phyloP scores from a whole-genome alignment of 2,113 vertebrate genomes.

The Notothenia rossii region DNA sequence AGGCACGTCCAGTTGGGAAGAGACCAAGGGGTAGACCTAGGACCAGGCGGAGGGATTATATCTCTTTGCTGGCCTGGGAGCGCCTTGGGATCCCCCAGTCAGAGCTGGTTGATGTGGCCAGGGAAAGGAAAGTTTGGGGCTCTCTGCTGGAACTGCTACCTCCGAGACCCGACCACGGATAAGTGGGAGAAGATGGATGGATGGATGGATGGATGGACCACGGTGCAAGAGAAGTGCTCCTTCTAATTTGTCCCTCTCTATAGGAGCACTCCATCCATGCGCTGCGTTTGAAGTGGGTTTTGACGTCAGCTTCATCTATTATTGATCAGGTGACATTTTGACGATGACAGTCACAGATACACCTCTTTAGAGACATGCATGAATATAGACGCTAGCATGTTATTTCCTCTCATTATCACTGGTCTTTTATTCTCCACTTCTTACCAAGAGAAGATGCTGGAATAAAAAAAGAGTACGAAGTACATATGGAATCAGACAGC shows the following conservation, averaged over 20 bases:
- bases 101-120: too few species aligned
- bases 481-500: constrained; percentile 69
- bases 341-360: constrained; percentile 33
- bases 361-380: constrained; percentile 32
- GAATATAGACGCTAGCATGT: background rate
- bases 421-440: background rate
- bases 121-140: too few species aligned
- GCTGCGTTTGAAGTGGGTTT: constrained; percentile 59
- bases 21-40: too few species aligned
- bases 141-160: too few species aligned
- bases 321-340: constrained; percentile 64
- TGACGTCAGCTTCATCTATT: constrained; percentile 69
- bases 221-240: constrained; percentile 4
- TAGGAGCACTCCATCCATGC: constrained; percentile 28
- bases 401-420: constrained; percentile 18
- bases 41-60: too few species aligned
- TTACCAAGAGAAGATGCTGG: background rate
- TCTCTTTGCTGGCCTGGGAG: too few species aligned
- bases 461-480: constrained; percentile 40
- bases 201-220: background rate
- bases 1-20: too few species aligned
- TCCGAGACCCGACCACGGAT: too few species aligned
- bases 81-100: too few species aligned
- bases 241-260: background rate
- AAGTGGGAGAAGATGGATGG: too few species aligned